These are phyloP conservation scores for Spisula subtruncata DNA, from an alignment of 2,888 invertebrate species.

Conservation along the genomic window DNA sequence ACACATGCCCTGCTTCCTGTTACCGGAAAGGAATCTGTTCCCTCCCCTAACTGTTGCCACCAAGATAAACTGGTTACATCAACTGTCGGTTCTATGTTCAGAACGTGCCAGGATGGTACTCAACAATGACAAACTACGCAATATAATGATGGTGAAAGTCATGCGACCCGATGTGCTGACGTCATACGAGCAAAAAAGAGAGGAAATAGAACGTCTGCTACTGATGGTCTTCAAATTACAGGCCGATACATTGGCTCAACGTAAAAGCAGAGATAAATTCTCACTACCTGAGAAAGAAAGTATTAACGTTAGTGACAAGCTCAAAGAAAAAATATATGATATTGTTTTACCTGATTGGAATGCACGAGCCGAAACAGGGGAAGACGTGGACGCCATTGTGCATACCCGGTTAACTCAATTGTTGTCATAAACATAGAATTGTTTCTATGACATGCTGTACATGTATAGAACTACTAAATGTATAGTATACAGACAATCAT, in stretches of 20 bases:
- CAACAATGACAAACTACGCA: not conserved
- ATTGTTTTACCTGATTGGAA: not conserved
- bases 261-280: not conserved
- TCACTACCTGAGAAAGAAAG: not conserved
- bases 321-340: not conserved
- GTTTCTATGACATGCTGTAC: too few relatives aligned
- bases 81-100: not conserved
- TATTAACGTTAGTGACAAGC: not conserved
- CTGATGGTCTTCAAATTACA: not conserved
- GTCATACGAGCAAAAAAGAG: not conserved
- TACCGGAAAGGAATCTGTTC: not conserved
- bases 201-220: not conserved
- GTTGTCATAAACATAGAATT: too few relatives aligned
- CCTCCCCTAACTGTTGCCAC: not conserved
- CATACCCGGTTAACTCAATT: too few relatives aligned
- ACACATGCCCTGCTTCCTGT: slow-evolving; percentile 4
- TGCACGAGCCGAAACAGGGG: not conserved
- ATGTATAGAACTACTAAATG: too few relatives aligned
- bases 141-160: not conserved
- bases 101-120: slow-evolving; percentile 25
- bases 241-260: not conserved
- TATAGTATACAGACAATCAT: too few relatives aligned
- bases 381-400: too few relatives aligned
- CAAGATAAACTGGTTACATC: not conserved
- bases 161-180: not conserved